Conservation (phyloP, 2,797 vertebrate genomes). For the Delichon dasypus region DNA sequence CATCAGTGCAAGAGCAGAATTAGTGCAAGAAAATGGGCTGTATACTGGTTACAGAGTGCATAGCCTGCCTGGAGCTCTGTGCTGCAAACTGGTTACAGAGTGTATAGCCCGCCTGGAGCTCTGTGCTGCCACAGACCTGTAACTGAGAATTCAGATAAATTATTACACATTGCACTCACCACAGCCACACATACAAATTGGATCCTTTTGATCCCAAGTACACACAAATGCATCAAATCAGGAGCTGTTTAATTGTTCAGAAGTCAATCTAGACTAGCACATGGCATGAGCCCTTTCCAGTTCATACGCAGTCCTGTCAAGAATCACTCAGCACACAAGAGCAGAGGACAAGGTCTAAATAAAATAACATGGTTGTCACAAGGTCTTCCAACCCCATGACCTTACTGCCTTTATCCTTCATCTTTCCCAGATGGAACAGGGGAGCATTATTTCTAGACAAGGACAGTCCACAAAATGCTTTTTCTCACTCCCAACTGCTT, state of each 20-base stretch:
- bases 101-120: not conserved
- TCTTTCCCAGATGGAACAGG: not conserved
- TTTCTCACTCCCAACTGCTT: not conserved
- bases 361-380: not conserved
- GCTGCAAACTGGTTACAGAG: not conserved
- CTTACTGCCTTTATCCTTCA: not conserved
- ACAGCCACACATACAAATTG: not conserved
- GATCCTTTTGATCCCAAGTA: not conserved
- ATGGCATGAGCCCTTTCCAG: not conserved
- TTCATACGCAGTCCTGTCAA: not conserved
- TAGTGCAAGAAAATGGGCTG: not conserved
- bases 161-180: not conserved
- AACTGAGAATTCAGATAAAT: not conserved
- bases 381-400: not conserved
- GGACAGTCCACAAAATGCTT: not conserved
- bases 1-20: not conserved
- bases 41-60: not conserved
- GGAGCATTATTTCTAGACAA: not conserved
- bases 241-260: not conserved
- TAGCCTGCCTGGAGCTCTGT: not conserved
- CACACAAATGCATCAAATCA: not conserved
- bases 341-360: not conserved
- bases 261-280: not conserved
- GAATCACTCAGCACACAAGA: not conserved
- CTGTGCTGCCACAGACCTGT: not conserved